Evolutionary conservation across 2,113 vertebrate species (phyloP), one percentile per base, ranked within the genome.

Genomic region (Psettodes erumei): DNA sequence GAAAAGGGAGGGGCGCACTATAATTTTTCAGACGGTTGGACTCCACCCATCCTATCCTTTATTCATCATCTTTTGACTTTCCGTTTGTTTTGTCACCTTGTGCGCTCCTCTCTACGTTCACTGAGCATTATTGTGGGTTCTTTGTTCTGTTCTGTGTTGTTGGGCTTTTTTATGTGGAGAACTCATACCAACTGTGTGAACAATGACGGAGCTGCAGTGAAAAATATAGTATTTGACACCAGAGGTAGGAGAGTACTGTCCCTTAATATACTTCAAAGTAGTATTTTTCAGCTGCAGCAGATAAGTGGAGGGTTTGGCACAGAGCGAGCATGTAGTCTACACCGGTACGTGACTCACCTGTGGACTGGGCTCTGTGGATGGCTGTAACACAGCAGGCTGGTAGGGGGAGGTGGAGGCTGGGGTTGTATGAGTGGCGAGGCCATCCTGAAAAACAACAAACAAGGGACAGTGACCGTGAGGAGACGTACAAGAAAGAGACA

Each of bases 321-420:
- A 40, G 23, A 62, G 21, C 3, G 2, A n/a, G 25, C 28, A 15
- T 47, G n/a, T 13, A 9, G 37, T 27, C 8, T 37, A 3, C 30
- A 40, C 9, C 11, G 15, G n/a, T 13, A 5, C 12, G 61, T 12
- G 50, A 35, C 76, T 73, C 90, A 98, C 97, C 96, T 97, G 93
- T 1, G 98, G 95, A 2, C 93, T 95, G 53, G 97, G 96, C 40
- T 98, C 96, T 83, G 95, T 89, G 0, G 98, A 98, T 0, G 98
- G 95, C 93, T 98, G 97, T 56, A 99, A 90, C 21, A 99, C 97
- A 0, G 98, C 97, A 0, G 97, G 96, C 81, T 97, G 96, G 0
- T 95, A 96, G 66, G 88, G 90, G 45, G 89, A 78, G 25, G 91
- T 93, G 0, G 79, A 25, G 33, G 93, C 93, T 0, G 96, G 94